Evolutionary conservation across 2,113 vertebrate genomes (phyloP), one percentile per base, ranked within the genome.

Genomic region (Aleadryas rufinucha): DNA sequence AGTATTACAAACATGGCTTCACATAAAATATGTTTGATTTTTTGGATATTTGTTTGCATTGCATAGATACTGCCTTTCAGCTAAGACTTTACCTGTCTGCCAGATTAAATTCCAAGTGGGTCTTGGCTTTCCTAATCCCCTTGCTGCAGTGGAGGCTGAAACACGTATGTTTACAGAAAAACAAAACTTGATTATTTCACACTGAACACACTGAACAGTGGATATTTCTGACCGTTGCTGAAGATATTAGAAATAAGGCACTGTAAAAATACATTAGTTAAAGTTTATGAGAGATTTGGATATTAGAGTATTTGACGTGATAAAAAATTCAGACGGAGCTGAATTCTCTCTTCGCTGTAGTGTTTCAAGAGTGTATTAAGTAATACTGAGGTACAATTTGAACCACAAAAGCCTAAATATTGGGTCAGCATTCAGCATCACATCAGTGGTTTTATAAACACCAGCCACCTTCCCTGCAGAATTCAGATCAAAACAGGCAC

Each of bases 61-160:
- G 23, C 26, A 60, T 5, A 76, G 28, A 39, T 39, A 47, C 33
- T 30, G 24, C 31, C 37, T 72, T 60, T 80, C 42, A 81, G 41
- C 37, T 92, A 60, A 52, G 21, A 21, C 35, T 39, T 41, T 31
- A 61, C 22, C 8, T 61, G 8, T 30, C 41, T 69, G 14, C 21
- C 21, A 61, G 47, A 41, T 69, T 61, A 41, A 68, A 69, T 21
- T 60, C 16, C 54, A 61, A 31, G 16, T 37, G 12, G 22, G 28
- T 76, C 13, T 61, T 41, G 41, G 30, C 17, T 54, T 69, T 60
- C 0, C 0, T 83, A 23, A 16, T n/a, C 5, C 17, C 5, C 17
- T 54, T 53, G 22, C 16, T 76, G 14, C 26, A 13, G 0, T 39
- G 23, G 17, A 7, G 24, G 20, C 30, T 49, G 45, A 50, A 87